Evolutionary conservation across 2,888 invertebrate species (phyloP), one percentile per base, ranked within the genome.

Genomic region (Unio delphinus): DNA sequence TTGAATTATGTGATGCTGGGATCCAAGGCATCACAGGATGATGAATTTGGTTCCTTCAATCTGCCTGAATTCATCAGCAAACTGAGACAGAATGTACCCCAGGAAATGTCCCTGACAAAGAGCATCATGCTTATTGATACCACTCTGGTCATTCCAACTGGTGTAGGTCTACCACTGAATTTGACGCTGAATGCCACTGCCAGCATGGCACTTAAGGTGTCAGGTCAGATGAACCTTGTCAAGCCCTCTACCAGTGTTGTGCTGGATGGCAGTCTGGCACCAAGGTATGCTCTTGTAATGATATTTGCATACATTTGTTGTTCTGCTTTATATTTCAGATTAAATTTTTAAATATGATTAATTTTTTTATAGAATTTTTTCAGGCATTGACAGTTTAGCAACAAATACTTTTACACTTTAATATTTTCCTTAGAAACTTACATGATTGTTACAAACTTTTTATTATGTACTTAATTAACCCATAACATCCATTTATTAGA

Each of bases 111-210:
- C 59, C 95, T 94, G 90, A 94, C 95, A 85, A 95, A 95, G 90
- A 95, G 95, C 1, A 92, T 94, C 0, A 93, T 96, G 88, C 94
- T 98, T 88, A 91, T 98, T 68, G 97, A 98, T 90, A 94, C 95
- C 7, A 94, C 94, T n/a, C 95, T 96, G 89, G 94, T 95, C 5
- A 92, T 97, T 0, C 96, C 98, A 0, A 94, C 95, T 55, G 93
- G 94, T 1, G 92, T 94, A 61, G 98, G 98, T 28, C 89, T 98
- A 20, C 97, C 98, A 0, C 91, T 98, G 72, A 94, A 94, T 68
- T 92, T 98, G 85, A 94, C 94, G 83, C 93, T 95, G 0, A 94
- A 96, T 89, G 97, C 96, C 5, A 95, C 96, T 1, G 94, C 95
- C 26, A 95, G 95, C 55, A 92, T 96, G 30, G 95, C 96, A 87